These are phyloP conservation scores for Python bivittatus DNA, from an alignment of 2,113 vertebrate genomes.

Conservation along the genomic window DNA sequence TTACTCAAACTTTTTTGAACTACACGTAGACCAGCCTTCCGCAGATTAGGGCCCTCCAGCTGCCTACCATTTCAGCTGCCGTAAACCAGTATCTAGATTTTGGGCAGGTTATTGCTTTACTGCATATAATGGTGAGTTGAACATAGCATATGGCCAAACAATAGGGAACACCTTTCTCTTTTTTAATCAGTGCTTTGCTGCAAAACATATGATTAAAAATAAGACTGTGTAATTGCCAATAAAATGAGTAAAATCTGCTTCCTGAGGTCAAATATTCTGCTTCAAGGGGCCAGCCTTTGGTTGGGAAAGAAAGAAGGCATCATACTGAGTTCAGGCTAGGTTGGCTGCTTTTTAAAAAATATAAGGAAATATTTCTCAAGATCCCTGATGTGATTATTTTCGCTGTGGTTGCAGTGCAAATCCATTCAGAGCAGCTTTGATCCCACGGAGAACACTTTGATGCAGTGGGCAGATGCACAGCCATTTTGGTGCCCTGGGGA, in stretches of 20 bases:
- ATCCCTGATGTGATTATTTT: background rate
- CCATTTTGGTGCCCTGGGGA: background rate
- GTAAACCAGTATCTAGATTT: constrained; percentile 25
- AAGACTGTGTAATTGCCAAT: background rate
- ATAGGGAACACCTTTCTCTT: constrained; percentile 1
- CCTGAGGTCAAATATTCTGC: constrained; percentile 4
- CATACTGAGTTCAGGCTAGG: background rate
- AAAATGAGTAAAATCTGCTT: background rate
- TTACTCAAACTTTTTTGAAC: constrained; percentile 33
- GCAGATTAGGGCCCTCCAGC: background rate
- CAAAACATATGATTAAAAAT: constrained; percentile 44
- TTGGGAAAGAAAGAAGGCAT: background rate
- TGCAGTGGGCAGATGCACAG: background rate
- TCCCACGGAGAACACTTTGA: background rate
- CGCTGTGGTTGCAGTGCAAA: background rate
- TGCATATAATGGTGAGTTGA: constrained; percentile 11
- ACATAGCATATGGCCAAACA: constrained; percentile 1
- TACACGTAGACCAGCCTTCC: constrained; percentile 4
- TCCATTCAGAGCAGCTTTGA: background rate
- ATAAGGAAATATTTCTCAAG: background rate
- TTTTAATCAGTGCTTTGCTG: background rate
- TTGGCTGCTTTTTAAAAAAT: background rate
- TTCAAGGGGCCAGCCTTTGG: background rate
- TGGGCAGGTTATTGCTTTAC: constrained; percentile 23
- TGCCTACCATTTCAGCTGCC: constrained; percentile 2